Base-by-base conservation (phyloP, 2,797 vertebrate genomes). In the Parauchenoglanis ngamensis region DNA sequence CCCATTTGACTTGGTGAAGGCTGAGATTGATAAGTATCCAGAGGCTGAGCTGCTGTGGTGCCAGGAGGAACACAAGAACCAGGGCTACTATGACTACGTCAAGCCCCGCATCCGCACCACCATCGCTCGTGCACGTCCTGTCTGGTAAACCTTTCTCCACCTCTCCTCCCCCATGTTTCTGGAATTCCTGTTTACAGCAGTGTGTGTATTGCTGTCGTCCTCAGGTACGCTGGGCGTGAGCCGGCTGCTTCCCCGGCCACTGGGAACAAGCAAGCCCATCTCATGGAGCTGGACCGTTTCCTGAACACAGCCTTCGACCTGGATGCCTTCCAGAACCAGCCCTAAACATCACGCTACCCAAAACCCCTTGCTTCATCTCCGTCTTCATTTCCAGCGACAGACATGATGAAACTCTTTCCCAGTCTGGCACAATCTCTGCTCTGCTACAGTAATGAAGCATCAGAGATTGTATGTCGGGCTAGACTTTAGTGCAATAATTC, bases 31-130 rank as follows among this genome's bases (percentile, higher is more conserved):
- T 85, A 97, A 96, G 84, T 97, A 96, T 91, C 95, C 96, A 0
- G 92, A 87, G 0, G 97, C 97, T 0, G 97, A 97, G 80, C 93
- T 97, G 89, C 95, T 96, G 73, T 97, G 97, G 97, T 97, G 97
- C 92, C 97, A 97, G 92, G 97, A 97, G 91, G 97, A 97, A 89
- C 97, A 97, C 94, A 97, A 97, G 92, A 97, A 97, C 92, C 97
- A 97, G 92, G 97, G 97, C 89, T 97, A 97, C 93, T 97, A 97
- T 0, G 97, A 97, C 92, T 97, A 97, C 0, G 96, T 97, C 91
- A 97, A 97, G 88, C 97, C 97, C 0, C 94, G 97, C 57, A 96
- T 97, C 59, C 96, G 96, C 46, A 97, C 96, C 84, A 97, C 96
- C 92, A 97, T 97, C 28, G 90, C 92, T 88, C 96, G 96, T 0